Evolutionary conservation across 2,113 vertebrate genomes (phyloP), one percentile per base, ranked within the genome.

Genomic region (Dasypus novemcinctus): DNA sequence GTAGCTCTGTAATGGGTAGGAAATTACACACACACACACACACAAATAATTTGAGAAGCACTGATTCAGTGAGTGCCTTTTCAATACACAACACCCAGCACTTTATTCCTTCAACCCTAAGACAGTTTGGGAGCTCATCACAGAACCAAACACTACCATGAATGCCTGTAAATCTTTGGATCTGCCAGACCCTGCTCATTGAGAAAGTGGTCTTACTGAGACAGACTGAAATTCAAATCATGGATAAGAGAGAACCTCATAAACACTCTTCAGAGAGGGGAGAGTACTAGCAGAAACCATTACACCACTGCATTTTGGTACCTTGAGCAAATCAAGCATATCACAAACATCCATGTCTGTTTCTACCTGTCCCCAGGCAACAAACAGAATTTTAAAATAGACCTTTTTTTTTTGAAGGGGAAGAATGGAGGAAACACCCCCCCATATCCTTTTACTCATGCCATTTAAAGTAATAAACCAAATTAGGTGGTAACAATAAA

Each of bases 401-500:
- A 89, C 11, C 57, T 38, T 80, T 79, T 57, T 69, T 90, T 91
- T 36, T 27, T 7, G 69, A 93, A 71, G 43, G 54, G 14, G 46
- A 68, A 21, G 13, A 68, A 29, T 46, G 27, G 54, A 84, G 33
- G n/a, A 93, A 54, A 71, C 31, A 33, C 17, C 83, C 14, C 52
- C 23, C 4, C 15, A 41, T 57, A 90, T 64, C 57, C 29, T 86
- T 57, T 33, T 75, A 74, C 29, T 94, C n/a, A 63, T 41, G 21
- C 13, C 75, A 84, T 46, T 91, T 79, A 90, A 92, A 96, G 63
- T 93, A 96, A 95, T 91, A 91, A 87, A 81, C 33, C 57, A 92
- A 95, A 97, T 75, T 59, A 90, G 75, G 46, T 10, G 88, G 54
- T 57, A 92, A 94, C 68, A 66, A 79, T 80, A 71, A 78, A 95